Evolutionary conservation across 2,797 vertebrate species (phyloP).

Genomic region (Sciurus vulgaris): DNA sequence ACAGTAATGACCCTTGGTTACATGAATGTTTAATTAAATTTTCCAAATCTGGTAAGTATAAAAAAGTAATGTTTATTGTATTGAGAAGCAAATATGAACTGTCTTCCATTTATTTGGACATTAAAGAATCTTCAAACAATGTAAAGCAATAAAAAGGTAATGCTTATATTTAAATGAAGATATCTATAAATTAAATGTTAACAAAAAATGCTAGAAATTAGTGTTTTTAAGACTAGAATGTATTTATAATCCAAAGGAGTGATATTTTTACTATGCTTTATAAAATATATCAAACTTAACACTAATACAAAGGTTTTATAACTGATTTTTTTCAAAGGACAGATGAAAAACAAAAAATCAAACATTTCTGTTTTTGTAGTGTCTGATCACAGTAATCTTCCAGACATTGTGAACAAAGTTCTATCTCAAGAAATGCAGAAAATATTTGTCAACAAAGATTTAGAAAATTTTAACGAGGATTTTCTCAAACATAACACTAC

Average conservation of each 20-base stretch:
- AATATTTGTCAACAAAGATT: constrained; percentile 90
- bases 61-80: constrained; percentile 56
- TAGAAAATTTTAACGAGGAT: constrained; percentile 90
- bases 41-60: constrained; percentile 89
- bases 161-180: constrained; percentile 54
- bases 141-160: constrained; percentile 12
- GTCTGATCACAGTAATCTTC: constrained; percentile 90
- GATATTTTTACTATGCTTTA: background rate
- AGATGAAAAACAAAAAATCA: background rate
- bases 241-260: constrained; percentile 21
- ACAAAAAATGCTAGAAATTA: constrained; percentile 21
- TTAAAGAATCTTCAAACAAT: background rate
- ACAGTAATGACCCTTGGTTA: constrained; percentile 89
- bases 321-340: background rate
- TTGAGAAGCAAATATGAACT: constrained; percentile 35
- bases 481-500: constrained; percentile 89
- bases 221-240: constrained; percentile 30
- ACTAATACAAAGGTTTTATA: constrained; percentile 16
- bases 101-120: background rate
- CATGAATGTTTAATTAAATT: constrained; percentile 92
- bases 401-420: constrained; percentile 90
- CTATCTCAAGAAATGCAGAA: constrained; percentile 91
- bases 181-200: constrained; percentile 10
- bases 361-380: constrained; percentile 82
- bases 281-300: constrained; percentile 29